Evolutionary conservation across 1,140 invertebrate genomes (phyloP).

Genomic region (Trachymyrmex septentrionalis): DNA sequence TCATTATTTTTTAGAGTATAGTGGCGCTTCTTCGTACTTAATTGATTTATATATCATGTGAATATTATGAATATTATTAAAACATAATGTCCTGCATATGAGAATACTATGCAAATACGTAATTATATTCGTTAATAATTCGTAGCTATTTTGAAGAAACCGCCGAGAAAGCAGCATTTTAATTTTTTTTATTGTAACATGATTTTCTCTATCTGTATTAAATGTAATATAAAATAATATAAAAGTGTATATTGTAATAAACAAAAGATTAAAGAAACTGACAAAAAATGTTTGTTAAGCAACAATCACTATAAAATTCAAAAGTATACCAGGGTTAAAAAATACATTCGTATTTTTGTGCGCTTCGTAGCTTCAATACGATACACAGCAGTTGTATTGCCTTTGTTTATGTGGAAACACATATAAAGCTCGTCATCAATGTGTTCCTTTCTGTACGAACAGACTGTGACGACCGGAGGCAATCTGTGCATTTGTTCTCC

Average conservation of each 20-base stretch:
- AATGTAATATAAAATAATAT: not conserved
- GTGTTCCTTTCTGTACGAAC: conserved; percentile 53
- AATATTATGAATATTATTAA: conserved; percentile 16
- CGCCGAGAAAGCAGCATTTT: not conserved
- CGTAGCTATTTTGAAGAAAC: not conserved
- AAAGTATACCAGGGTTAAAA: not conserved
- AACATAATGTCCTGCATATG: not conserved
- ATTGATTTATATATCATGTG: not conserved
- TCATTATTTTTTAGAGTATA: too few species aligned
- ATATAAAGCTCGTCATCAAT: conserved; percentile 61
- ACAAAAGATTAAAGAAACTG: not conserved
- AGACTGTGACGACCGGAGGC: conserved; percentile 27
- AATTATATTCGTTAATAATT: not conserved
- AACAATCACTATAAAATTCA: not conserved
- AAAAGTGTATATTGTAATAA: too few species aligned
- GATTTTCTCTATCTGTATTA: not conserved
- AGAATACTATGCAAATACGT: not conserved
- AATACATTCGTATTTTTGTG: conserved; percentile 46
- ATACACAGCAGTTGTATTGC: conserved; percentile 55
- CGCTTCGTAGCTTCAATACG: conserved; percentile 69
- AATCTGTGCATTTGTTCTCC: conserved; percentile 49
- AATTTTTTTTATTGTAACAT: not conserved
- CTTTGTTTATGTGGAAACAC: conserved; percentile 71
- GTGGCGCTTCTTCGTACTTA: too few species aligned
- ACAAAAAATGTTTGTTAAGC: not conserved